These are phyloP conservation scores for Lepidothrix coronata DNA, from an alignment of 2,113 vertebrate genomes.

Conservation along the genomic window DNA sequence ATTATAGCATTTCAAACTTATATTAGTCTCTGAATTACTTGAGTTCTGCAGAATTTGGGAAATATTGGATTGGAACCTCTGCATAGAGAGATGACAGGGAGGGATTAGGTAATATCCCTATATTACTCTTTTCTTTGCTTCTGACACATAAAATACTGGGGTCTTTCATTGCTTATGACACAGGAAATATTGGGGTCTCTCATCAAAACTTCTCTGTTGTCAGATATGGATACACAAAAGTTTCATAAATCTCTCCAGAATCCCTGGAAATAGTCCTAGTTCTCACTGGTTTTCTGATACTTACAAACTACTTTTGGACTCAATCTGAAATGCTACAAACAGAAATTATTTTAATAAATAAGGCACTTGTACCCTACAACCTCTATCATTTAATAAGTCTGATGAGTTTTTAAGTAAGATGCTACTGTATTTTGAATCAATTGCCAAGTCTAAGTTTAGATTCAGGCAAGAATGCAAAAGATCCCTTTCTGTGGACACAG, in stretches of 20 bases:
- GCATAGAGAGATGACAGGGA: background rate
- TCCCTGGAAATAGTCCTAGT: background rate
- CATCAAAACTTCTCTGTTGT: background rate
- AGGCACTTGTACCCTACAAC: background rate
- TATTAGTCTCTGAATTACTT: background rate
- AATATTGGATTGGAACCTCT: background rate
- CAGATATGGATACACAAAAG: background rate
- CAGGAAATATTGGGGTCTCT: background rate
- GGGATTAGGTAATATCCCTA: background rate
- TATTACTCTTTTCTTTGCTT: background rate
- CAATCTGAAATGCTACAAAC: background rate
- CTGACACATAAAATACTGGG: background rate
- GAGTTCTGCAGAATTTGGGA: background rate
- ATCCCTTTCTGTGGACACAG: background rate
- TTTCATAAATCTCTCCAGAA: background rate
- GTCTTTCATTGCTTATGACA: background rate
- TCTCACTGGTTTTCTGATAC: background rate
- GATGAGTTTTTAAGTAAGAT: background rate
- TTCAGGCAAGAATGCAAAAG: background rate
- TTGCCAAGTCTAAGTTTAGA: background rate
- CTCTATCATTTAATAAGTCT: background rate
- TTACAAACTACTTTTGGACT: background rate
- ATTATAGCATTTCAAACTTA: background rate
- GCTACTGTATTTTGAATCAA: background rate
- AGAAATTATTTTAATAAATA: background rate